Evolutionary conservation across 1,140 invertebrate genomes (phyloP), one percentile per base, ranked within the genome.

Genomic region (Sesamia nonagrioides): DNA sequence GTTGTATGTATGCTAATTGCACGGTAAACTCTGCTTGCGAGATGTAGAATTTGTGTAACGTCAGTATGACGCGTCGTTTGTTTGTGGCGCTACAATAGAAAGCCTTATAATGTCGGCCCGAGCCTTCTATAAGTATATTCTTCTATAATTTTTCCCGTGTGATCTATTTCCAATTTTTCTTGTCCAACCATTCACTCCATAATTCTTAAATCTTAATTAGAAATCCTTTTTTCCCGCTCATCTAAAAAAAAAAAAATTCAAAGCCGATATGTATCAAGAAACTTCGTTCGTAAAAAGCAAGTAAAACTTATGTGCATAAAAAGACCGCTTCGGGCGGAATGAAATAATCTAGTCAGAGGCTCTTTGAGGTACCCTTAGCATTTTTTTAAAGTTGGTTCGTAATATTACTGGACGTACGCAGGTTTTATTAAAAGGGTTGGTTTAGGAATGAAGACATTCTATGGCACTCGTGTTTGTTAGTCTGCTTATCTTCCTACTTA

Each of bases 261-360:
- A 63, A 63, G 60, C 7, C 52, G 35, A 60, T 27, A 58, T 61
- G 27, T 63, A 68, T 68, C 17, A 18, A 33, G 21, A n/a, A 69
- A 48, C 6, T 42, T 33, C 42, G 7, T 17, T 50, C 1, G 61
- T 11, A 42, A 66, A 66, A 42, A 21, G 37, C n/a, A 21, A 69
- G 50, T 69, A 69, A 69, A 69, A 69, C 66, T 50, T 27, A 69
- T 69, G 42, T 48, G 66, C 6, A n/a, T 6, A 61, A 61, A 45
- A 35, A 35, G 6, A 15, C 15, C 7, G 40, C 40, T 48, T 50
- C 27, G 6, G 13, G 33, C 11, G 18, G 21, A 69, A 27, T 11
- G 18, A 50, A 50, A 11, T 48, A 69, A 69, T 48, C 1, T 33
- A 69, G 17, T 21, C 0, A 45, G 42, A 27, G 5, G 15, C 13